Conservation (phyloP, 2,113 vertebrate species). For the Calyptommatus sinebrachiatus region DNA sequence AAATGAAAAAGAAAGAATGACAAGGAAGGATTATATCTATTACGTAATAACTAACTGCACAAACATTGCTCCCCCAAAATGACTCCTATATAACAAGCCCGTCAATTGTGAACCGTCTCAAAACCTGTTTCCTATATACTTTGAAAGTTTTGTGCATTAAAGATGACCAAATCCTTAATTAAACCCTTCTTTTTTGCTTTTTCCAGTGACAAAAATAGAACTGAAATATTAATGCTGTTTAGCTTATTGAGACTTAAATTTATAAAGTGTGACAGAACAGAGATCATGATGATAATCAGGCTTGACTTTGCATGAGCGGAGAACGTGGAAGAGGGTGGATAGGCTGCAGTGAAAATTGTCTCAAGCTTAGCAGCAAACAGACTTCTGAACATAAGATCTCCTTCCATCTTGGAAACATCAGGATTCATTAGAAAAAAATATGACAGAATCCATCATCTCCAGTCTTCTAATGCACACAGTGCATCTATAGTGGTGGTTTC, state of each 20-base stretch:
- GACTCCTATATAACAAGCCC: not conserved
- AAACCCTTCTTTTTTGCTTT: constrained; percentile 28
- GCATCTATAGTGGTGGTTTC: too few species aligned
- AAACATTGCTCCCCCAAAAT: not conserved
- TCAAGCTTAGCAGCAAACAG: constrained; percentile 25
- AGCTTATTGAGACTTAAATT: constrained; percentile 46
- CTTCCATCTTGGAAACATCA: constrained; percentile 4
- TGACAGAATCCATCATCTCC: not conserved
- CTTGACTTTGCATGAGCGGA: constrained; percentile 41
- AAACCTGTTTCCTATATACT: not conserved
- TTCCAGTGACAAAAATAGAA: constrained; percentile 8
- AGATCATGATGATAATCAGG: constrained; percentile 43
- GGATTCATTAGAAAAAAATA: not conserved
- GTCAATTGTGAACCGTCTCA: not conserved
- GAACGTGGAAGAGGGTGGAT: constrained; percentile 48
- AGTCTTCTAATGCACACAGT: too few species aligned
- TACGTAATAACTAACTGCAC: not conserved
- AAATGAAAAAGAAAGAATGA: not conserved
- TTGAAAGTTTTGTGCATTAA: not conserved
- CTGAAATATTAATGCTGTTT: constrained; percentile 28
- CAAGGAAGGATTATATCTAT: not conserved
- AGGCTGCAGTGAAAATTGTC: constrained; percentile 34
- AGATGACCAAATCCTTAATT: not conserved
- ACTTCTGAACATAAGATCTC: not conserved
- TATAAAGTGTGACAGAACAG: constrained; percentile 49